Conservation (phyloP, 2,113 vertebrate species). For the Caretta caretta region DNA sequence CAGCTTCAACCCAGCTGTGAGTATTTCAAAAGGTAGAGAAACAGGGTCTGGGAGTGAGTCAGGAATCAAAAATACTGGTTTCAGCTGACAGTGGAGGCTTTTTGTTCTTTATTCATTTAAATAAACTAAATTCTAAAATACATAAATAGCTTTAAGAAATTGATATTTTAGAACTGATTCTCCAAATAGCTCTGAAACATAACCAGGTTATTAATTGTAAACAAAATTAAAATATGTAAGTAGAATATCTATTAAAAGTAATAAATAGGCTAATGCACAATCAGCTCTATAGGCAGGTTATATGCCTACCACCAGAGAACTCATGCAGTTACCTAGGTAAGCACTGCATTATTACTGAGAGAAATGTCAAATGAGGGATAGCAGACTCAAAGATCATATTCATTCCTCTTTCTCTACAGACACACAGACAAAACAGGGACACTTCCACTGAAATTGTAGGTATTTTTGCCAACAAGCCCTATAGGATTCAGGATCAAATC, state of each 20-base stretch:
- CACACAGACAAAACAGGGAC: neutral
- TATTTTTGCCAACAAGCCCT: neutral
- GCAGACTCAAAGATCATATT: neutral
- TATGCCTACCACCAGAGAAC: neutral
- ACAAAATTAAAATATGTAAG: neutral
- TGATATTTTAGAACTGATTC: neutral
- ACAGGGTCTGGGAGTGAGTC: neutral
- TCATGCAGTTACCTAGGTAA: neutral
- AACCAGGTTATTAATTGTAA: neutral
- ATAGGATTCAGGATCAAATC: neutral
- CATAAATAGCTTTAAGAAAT: neutral
- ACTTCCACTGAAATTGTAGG: neutral
- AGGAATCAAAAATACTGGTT: neutral
- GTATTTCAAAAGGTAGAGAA: neutral
- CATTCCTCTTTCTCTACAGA: neutral
- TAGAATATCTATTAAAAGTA: neutral
- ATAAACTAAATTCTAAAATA: neutral
- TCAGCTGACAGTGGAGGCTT: neutral
- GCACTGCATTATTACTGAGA: neutral
- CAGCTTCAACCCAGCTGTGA: neutral
- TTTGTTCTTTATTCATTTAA: too few species aligned
- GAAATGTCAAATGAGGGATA: fast-evolving
- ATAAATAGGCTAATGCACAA: neutral
- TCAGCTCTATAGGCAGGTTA: neutral
- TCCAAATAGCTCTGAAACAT: neutral